phyloP scores from a whole-genome alignment of 2,888 invertebrate genomes.

The Campoplex capitator region DNA sequence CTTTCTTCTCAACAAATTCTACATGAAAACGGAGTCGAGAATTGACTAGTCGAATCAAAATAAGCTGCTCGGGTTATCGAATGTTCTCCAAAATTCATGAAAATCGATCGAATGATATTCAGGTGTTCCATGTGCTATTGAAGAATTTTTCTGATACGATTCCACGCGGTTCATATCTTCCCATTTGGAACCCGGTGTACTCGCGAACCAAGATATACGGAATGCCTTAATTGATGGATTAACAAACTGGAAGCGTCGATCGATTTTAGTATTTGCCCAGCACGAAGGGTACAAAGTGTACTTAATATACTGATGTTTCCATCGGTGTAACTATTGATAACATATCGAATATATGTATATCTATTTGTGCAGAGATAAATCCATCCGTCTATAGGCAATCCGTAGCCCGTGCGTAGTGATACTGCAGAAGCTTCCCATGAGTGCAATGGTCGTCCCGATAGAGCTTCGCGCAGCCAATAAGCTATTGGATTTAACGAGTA shows the following conservation, averaged over 20 bases:
- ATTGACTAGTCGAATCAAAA: background rate
- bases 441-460: conserved; percentile 48
- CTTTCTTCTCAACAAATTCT: background rate
- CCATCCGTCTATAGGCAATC: conserved; percentile 56
- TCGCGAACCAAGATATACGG: conserved; percentile 15
- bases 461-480: conserved; percentile 63
- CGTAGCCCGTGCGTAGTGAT: conserved; percentile 35
- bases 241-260: conserved; percentile 53
- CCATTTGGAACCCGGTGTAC: background rate
- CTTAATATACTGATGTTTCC: conserved; percentile 52
- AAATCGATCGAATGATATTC: background rate
- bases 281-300: conserved; percentile 45
- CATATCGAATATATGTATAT: background rate
- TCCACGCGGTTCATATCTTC: background rate
- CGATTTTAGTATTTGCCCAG: conserved; percentile 34
- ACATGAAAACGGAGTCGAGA: background rate
- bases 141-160: background rate
- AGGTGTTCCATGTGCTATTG: background rate
- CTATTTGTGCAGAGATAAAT: conserved; percentile 39
- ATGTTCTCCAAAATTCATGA: background rate
- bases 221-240: conserved; percentile 50
- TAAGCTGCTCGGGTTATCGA: background rate
- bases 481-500: conserved; percentile 67
- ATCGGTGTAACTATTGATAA: conserved; percentile 23
- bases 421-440: conserved; percentile 49